Conservation (phyloP, 2,113 vertebrate genomes). For the Pangasianodon hypophthalmus region DNA sequence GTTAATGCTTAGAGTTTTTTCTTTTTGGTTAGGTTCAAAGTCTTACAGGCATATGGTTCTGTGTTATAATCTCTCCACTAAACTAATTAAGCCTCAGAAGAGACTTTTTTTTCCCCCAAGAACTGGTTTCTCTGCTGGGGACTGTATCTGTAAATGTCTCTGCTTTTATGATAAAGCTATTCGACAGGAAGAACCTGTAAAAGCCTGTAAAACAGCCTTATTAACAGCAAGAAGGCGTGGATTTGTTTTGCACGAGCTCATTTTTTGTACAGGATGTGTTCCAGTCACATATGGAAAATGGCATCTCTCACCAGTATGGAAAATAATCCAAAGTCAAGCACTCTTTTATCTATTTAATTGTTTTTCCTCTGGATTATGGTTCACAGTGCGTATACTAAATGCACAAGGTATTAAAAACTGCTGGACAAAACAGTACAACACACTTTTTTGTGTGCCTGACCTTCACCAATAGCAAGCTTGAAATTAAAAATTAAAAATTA, state of each 20-base stretch:
- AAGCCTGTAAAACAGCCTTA: slow-evolving; percentile 53
- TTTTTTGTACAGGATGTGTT: slow-evolving; percentile 70
- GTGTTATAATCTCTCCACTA: slow-evolving; percentile 57
- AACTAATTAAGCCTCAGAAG: slow-evolving; percentile 62
- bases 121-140: slow-evolving; percentile 53
- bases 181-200: slow-evolving; percentile 71
- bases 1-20: neutral
- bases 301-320: slow-evolving; percentile 37
- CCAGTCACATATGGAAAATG: slow-evolving; percentile 51
- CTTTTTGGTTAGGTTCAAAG: slow-evolving; percentile 50
- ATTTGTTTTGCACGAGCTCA: slow-evolving; percentile 63
- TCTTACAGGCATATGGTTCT: slow-evolving; percentile 48
- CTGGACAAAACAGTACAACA: neutral
- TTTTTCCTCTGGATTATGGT: slow-evolving; percentile 24
- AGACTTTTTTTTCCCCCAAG: slow-evolving; percentile 44
- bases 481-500: slow-evolving; percentile 2
- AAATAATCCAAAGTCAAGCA: slow-evolving; percentile 34
- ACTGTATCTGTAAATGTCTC: slow-evolving; percentile 57
- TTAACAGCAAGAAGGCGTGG: slow-evolving; percentile 68
- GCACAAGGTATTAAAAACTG: neutral
- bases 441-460: neutral
- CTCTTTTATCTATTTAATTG: slow-evolving; percentile 37
- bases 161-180: slow-evolving; percentile 63
- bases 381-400: slow-evolving; percentile 6
- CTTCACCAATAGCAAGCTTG: neutral